Evolutionary conservation across 2,113 vertebrate genomes (phyloP).

Genomic region (Hippotragus niger): DNA sequence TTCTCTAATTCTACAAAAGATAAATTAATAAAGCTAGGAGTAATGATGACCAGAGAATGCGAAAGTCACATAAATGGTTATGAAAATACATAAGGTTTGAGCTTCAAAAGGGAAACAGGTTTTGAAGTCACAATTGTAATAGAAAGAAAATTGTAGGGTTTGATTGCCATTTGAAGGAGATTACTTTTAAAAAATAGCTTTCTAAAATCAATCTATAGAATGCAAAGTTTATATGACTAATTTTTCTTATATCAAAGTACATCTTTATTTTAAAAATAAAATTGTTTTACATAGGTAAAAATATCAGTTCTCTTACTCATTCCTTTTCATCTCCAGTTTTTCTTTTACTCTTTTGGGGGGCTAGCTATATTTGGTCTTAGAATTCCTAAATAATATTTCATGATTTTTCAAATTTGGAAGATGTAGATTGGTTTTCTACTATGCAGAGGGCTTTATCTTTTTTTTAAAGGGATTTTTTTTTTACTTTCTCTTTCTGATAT

Average conservation of each 20-base stretch:
- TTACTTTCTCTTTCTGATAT: background rate
- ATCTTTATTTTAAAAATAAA: background rate
- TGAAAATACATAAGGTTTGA: background rate
- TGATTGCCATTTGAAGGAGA: background rate
- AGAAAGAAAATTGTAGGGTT: background rate
- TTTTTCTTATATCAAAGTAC: background rate
- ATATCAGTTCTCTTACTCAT: background rate
- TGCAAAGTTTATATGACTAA: background rate
- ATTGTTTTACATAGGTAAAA: background rate
- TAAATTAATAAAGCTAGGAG: background rate
- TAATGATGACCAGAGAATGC: background rate
- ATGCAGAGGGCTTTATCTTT: background rate
- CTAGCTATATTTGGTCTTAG: background rate
- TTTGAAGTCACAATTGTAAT: background rate
- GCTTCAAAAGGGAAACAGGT: background rate
- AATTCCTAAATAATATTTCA: background rate
- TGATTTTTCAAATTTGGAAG: background rate
- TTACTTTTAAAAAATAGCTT: background rate
- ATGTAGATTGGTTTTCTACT: background rate
- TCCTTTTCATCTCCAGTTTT: background rate
- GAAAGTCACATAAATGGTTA: background rate
- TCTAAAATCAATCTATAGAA: background rate
- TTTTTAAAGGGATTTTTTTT: background rate
- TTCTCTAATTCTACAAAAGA: background rate
- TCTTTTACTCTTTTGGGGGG: background rate